A percentile compares a stretch with the other conserved stretches of the same genome.
Evolutionary conservation across 2,888 invertebrate genomes (phyloP).

Genomic region (Apamea crenata): DNA sequence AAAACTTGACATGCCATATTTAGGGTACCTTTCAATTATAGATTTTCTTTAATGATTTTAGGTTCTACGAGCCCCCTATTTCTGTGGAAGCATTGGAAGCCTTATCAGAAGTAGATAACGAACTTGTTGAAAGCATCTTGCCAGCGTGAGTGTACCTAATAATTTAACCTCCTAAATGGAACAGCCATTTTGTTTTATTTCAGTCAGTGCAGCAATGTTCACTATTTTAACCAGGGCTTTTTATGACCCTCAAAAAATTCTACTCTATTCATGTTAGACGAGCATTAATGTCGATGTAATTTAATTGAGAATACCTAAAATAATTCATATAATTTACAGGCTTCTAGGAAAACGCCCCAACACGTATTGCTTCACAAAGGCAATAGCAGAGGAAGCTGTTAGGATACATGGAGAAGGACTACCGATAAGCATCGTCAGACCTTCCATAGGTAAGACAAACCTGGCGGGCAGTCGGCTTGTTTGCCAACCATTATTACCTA

Average conservation of each 20-base stretch:
- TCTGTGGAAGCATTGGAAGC: constrained; percentile 89
- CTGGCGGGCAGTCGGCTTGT: no score
- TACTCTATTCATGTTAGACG: neutral
- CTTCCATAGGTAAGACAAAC: constrained; percentile 93
- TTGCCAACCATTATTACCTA: neutral
- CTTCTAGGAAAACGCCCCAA: constrained; percentile 95
- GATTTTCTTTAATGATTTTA: constrained; percentile 63
- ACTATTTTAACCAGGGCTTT: neutral
- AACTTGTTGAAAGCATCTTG: constrained; percentile 78
- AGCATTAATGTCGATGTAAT: neutral
- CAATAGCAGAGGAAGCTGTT: constrained; percentile 95
- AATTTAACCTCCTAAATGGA: neutral
- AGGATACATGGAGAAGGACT: constrained; percentile 92
- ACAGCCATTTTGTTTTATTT: neutral
- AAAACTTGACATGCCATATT: neutral
- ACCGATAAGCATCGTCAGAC: constrained; percentile 95
- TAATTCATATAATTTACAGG: constrained; percentile 79
- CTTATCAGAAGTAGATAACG: constrained; percentile 81
- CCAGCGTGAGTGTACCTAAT: constrained; percentile 79
- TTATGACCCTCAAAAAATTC: neutral
- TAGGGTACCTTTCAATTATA: neutral
- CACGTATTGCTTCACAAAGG: constrained; percentile 97
- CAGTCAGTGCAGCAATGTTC: neutral
- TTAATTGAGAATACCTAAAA: neutral
- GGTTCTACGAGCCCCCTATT: constrained; percentile 91